Percentiles rank a stretch among this genome's conserved stretches.
phyloP scores from a whole-genome alignment of 2,797 vertebrate genomes.

The Galagoides demidoff region DNA sequence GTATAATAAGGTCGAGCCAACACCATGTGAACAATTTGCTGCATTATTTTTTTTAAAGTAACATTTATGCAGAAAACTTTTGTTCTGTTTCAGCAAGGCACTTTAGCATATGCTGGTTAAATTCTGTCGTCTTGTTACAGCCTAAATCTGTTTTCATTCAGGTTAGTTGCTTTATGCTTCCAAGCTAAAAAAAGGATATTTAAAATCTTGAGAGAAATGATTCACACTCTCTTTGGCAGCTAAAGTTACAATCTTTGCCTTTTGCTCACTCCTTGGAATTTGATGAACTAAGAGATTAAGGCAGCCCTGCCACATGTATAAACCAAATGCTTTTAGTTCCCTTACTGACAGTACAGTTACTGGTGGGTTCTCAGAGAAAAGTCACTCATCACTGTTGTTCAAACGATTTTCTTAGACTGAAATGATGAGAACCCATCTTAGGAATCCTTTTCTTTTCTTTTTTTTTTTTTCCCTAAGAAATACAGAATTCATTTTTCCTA shows the following conservation, averaged over 20 bases:
- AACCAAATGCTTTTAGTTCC: constrained; percentile 73
- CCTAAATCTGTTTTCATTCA: constrained; percentile 82
- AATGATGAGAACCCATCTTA: constrained; percentile 25
- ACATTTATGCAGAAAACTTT: constrained; percentile 75
- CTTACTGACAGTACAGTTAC: constrained; percentile 55
- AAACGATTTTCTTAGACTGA: constrained; percentile 34
- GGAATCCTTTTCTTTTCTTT: background rate
- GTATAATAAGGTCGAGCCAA: background rate
- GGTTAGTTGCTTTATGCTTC: constrained; percentile 77
- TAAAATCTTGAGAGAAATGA: constrained; percentile 83
- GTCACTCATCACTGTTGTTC: constrained; percentile 46
- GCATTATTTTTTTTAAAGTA: background rate
- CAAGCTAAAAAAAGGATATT: constrained; percentile 79
- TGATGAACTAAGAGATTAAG: constrained; percentile 80
- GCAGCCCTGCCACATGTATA: constrained; percentile 59
- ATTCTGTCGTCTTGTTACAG: constrained; percentile 74
- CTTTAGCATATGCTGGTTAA: constrained; percentile 77
- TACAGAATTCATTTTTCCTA: background rate
- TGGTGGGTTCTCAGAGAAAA: constrained; percentile 65
- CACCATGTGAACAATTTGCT: constrained; percentile 12
- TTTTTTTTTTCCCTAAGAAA: background rate
- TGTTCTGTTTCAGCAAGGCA: constrained; percentile 71
- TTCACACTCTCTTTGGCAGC: constrained; percentile 82
- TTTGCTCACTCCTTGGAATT: constrained; percentile 81
- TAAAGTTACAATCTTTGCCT: constrained; percentile 78